Evolutionary conservation across 1,140 invertebrate genomes (phyloP), one percentile per base, ranked within the genome.

Genomic region (Odontomachus brunneus): DNA sequence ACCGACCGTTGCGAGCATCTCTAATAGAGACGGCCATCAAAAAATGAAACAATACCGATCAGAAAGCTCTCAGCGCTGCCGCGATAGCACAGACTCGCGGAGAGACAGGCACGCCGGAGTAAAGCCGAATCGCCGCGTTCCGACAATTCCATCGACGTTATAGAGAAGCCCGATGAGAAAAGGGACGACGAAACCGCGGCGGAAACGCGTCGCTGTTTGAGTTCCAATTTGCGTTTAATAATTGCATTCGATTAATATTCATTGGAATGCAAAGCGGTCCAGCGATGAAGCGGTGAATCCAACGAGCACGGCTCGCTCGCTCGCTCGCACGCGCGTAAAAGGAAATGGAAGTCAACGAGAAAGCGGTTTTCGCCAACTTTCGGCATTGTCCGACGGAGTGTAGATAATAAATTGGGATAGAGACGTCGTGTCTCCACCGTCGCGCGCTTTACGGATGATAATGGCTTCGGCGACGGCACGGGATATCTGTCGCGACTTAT

Each of bases 181-280:
- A 29, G 66, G 71, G 48, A 63, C 12, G 76, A n/a, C 59, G 72
- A 81, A 89, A 82, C 74, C 67, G n/a, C n/a, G n/a, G n/a, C n/a
- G n/a, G n/a, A n/a, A n/a, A n/a, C n/a, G n/a, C n/a, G 59, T 73
- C 66, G 82, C 83, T 90, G 82, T 91, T 90, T 86, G 84, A 89
- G 85, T 88, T 91, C 88, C 89, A 91, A 91, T 91, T 91, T 91
- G 81, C 85, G 86, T 89, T 88, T 89, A 91, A 91, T 91, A 90
- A 91, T 91, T 91, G 89, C 89, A 82, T 88, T 88, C 84, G 83
- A 91, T 91, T 91, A 90, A 91, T 91, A 91, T 91, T 91, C 90
- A 91, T 91, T 90, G 90, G 80, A 89, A 91, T 91, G 90, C 90
- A 91, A 89, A 91, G 69, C 86, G 88, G 69, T 51, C 22, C 73